Evolutionary conservation across 2,113 vertebrate genomes (phyloP), one percentile per base, ranked within the genome.

Genomic region (Oxygymnocypris stewartii): DNA sequence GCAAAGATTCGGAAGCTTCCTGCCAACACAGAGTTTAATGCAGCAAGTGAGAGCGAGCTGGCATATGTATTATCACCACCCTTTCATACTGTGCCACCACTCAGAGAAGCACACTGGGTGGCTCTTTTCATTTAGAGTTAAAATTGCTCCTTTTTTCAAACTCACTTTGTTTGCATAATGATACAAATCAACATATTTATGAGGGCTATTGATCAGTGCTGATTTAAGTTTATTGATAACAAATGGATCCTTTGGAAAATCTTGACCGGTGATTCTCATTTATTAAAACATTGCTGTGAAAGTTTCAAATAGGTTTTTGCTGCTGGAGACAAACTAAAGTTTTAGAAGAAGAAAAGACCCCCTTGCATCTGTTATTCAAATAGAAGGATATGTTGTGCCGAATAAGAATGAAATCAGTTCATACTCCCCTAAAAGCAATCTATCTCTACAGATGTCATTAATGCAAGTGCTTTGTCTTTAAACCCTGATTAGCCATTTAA

Each of bases 21-120:
- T 94, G 93, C 94, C 93, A 94, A 91, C 86, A 88, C 80, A 74
- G 61, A 63, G 86, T 89, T 87, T 88, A 85, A 80, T 86, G 88
- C 86, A 87, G 65, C 9, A 89, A 93, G 88, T 84, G 88, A 89
- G 87, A 90, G 89, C 87, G 88, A 86, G 83, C 82, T 37, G 80
- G 42, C 69, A 69, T 69, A 69, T 82, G 42, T 47, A 76, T 79
- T 87, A 88, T 90, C 78, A 84, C 82, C 78, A 74, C 86, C 69
- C 92, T 92, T 94, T 94, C 90, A 92, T 85, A 91, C 84, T 87
- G 75, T 88, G 88, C 85, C 91, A 88, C 91, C 81, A 71, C 79
- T 87, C 83, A 73, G 61, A 79, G 88, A 40, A 88, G 63, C 74
- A 84, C 84, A 87, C 87, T 87, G 89, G 90, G 89, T 91, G 90